phyloP scores from a whole-genome alignment of 2,797 vertebrate species.

The Halcyon chelicuti region DNA sequence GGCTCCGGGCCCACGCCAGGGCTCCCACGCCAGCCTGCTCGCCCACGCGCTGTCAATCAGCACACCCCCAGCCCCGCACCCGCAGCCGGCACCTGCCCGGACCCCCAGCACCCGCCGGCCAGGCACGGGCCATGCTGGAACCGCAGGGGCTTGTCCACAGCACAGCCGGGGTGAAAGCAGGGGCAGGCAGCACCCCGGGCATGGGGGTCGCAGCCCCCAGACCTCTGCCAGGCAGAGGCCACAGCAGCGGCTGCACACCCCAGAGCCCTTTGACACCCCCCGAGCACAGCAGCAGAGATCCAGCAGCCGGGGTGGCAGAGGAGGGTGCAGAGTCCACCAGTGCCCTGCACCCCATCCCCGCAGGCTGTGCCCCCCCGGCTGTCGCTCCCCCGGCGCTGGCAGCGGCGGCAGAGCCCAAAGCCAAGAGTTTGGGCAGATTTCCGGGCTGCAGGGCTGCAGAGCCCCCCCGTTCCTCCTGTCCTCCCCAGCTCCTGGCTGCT shows the following conservation, averaged over 20 bases:
- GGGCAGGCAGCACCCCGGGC: background rate
- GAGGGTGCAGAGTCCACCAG: background rate
- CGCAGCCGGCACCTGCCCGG: background rate
- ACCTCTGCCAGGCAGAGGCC: background rate
- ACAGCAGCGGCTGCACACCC: accelerated
- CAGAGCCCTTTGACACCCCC: background rate
- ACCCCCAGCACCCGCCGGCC: background rate
- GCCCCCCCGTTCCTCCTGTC: background rate
- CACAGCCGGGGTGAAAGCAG: accelerated
- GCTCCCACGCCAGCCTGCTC: conserved; percentile 22
- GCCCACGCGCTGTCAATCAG: conserved; percentile 8
- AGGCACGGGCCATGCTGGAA: accelerated
- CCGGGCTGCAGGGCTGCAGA: background rate
- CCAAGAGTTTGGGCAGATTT: background rate
- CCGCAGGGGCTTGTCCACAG: background rate
- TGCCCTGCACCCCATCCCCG: background rate
- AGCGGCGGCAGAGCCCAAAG: background rate
- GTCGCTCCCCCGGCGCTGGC: background rate
- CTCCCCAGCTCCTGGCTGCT: background rate
- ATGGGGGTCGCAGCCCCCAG: accelerated
- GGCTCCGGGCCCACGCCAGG: background rate
- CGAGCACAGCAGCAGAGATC: background rate
- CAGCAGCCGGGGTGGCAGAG: background rate
- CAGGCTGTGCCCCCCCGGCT: accelerated
- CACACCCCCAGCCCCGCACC: background rate